Conservation (phyloP, 1,140 invertebrate species). For the Drosophila mojavensis region DNA sequence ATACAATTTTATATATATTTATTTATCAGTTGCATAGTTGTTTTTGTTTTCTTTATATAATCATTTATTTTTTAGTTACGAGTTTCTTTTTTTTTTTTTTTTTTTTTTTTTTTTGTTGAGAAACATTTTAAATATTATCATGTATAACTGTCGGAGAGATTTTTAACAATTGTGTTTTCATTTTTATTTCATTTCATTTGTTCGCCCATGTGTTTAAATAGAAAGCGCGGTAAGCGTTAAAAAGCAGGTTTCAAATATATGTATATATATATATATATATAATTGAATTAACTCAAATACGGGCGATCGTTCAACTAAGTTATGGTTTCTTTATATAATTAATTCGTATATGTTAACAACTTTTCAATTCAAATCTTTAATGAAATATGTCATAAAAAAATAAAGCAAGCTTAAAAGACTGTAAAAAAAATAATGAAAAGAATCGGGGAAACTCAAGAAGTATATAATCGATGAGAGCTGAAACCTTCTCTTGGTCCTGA, state of each 20-base stretch:
- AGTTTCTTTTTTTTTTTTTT: conserved; percentile 9
- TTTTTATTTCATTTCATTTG: conserved; percentile 24
- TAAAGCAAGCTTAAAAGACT: too few relatives aligned
- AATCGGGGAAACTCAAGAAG: background rate
- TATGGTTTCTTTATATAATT: conserved; percentile 39
- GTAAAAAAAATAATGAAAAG: background rate
- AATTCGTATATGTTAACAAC: conserved; percentile 62
- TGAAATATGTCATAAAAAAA: conserved; percentile 9
- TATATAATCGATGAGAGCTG: conserved; percentile 27
- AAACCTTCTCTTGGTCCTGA: conserved; percentile 67
- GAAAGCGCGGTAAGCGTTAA: conserved; percentile 41
- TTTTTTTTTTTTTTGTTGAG: conserved; percentile 19
- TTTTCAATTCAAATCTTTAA: conserved; percentile 59
- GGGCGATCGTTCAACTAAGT: conserved; percentile 61
- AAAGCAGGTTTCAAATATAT: conserved; percentile 36
- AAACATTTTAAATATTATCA: conserved; percentile 73
- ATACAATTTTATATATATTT: conserved; percentile 41
- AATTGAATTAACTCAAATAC: conserved; percentile 73
- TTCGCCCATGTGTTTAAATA: conserved; percentile 25
- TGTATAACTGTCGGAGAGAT: conserved; percentile 52
- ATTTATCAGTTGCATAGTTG: conserved; percentile 62
- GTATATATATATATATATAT: conserved; percentile 18
- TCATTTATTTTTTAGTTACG: conserved; percentile 36
- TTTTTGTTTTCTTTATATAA: conserved; percentile 33
- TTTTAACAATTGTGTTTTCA: conserved; percentile 55